Evolutionary conservation across 2,888 invertebrate species (phyloP).

Genomic region (Anagyrus pseudococci): DNA sequence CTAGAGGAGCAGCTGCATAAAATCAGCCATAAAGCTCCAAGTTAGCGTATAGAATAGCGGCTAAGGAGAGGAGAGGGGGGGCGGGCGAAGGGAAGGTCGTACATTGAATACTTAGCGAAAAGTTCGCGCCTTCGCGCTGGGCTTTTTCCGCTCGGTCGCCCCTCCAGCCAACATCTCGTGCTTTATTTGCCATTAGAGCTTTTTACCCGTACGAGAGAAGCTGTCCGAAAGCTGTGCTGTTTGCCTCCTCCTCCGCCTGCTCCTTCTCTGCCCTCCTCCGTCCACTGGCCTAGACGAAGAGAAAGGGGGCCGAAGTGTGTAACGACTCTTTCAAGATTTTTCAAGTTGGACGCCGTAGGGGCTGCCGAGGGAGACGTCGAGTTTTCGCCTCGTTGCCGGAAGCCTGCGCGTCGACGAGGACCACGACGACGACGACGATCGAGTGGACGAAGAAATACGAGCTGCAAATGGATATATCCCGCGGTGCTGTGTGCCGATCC

Average conservation of each 20-base stretch:
- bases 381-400: neutral
- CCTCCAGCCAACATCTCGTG: too few relatives aligned
- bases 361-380: neutral
- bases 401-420: neutral
- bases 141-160: too few relatives aligned
- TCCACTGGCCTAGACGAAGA: neutral
- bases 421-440: slow-evolving; percentile 11
- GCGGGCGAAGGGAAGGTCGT: too few relatives aligned
- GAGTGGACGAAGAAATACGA: slow-evolving; percentile 6
- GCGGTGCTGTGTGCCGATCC: neutral
- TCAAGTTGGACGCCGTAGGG: too few relatives aligned
- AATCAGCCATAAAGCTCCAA: too few relatives aligned
- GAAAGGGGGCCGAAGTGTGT: slow-evolving; percentile 10
- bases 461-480: neutral
- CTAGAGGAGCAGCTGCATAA: too few relatives aligned
- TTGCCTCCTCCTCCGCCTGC: neutral
- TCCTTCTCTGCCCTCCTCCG: slow-evolving; percentile 2
- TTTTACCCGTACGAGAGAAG: slow-evolving; percentile 11
- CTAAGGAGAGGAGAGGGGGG: too few relatives aligned
- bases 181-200: slow-evolving; percentile 28
- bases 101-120: too few relatives aligned
- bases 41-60: too few relatives aligned
- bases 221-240: slow-evolving; percentile 4
- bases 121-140: too few relatives aligned
- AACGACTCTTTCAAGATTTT: slow-evolving; percentile 29